A percentile compares a stretch with the other conserved stretches of the same genome.
These are phyloP conservation scores for Gracilinanus agilis DNA, from an alignment of 2,113 vertebrate genomes.

Conservation along the genomic window DNA sequence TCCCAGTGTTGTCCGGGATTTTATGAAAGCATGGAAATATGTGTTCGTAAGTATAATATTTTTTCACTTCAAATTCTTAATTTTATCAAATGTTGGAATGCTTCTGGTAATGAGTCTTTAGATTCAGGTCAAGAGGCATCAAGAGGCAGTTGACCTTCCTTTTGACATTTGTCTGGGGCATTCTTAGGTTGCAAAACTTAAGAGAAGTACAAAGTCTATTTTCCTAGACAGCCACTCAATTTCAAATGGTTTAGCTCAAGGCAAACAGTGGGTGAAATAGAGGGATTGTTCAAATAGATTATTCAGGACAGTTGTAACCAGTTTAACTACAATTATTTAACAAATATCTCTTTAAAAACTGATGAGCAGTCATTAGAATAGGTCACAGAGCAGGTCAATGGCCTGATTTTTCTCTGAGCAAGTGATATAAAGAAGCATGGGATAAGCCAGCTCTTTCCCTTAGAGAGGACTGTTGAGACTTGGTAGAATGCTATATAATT, in stretches of 20 bases:
- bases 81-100: not conserved
- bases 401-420: not conserved
- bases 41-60: conserved; percentile 91
- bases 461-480: not conserved
- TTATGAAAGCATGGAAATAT: conserved; percentile 92
- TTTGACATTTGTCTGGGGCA: not conserved
- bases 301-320: not conserved
- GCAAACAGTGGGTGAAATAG: conserved; percentile 28
- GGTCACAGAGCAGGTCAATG: conserved; percentile 29
- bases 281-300: not conserved
- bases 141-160: accelerated
- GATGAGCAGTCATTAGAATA: conserved; percentile 8
- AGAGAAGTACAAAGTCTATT: not conserved
- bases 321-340: conserved; percentile 1
- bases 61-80: not conserved
- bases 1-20: conserved; percentile 98
- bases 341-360: conserved; percentile 48
- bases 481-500: not conserved
- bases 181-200: not conserved
- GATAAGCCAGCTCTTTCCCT: not conserved
- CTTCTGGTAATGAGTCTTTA: not conserved
- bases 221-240: not conserved
- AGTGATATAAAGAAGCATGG: not conserved
- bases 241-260: not conserved
- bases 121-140: not conserved